Percentiles rank a stretch among this genome's conserved stretches.
phyloP scores from a whole-genome alignment of 2,113 vertebrate species.

The Aphyosemion australe region DNA sequence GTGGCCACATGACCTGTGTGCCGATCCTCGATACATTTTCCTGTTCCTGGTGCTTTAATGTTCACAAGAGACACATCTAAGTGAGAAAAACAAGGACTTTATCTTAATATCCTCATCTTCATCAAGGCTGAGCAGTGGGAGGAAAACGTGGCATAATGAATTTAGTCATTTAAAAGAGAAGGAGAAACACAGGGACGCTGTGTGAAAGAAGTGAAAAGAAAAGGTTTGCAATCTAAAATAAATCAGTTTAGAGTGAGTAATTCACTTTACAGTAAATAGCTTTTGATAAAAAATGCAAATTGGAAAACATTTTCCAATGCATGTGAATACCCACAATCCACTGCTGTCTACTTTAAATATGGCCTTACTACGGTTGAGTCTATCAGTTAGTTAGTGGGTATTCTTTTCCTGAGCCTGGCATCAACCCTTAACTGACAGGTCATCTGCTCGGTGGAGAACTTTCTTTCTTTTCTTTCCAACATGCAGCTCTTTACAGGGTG shows the following conservation, averaged over 20 bases:
- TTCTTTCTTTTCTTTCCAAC: no score
- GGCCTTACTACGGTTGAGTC: no score
- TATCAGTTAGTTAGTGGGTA: no score
- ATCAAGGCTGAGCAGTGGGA: conserved; percentile 2
- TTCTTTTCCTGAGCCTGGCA: no score
- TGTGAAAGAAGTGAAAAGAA: not conserved
- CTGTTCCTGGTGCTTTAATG: conserved; percentile 45
- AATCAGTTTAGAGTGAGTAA: not conserved
- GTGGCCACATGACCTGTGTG: conserved; percentile 12
- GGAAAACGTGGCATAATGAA: not conserved
- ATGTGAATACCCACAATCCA: not conserved
- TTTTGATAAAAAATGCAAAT: not conserved
- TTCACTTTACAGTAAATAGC: not conserved
- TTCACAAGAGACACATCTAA: conserved; percentile 20
- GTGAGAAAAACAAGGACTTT: conserved; percentile 17
- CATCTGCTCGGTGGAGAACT: no score
- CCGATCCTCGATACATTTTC: conserved; percentile 38
- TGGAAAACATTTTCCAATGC: not conserved
- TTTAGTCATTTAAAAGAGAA: not conserved
- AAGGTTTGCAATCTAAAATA: not conserved
- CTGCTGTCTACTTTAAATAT: no score
- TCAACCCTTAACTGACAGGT: no score
- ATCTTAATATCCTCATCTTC: conserved; percentile 11
- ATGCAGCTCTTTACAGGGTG: no score
- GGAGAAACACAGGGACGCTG: not conserved